A percentile compares a stretch with the other conserved stretches of the same genome.
These are phyloP conservation scores for Heterodera schachtii DNA, from an alignment of 1,140 invertebrate genomes.

Conservation along the genomic window DNA sequence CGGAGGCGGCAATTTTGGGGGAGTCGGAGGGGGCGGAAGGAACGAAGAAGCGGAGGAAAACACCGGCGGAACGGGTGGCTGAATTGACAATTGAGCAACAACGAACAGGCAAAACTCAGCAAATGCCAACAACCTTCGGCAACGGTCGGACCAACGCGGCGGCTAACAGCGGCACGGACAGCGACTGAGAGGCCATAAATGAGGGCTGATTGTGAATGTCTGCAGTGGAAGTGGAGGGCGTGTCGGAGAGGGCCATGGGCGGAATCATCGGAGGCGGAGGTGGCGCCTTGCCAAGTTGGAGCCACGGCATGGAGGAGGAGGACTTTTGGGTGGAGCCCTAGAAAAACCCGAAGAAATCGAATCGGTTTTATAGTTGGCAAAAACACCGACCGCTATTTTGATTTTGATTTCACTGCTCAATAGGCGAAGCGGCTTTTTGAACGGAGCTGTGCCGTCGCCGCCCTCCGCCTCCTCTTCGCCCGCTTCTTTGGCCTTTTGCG, in stretches of 20 bases:
- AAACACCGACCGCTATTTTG: conserved; percentile 22
- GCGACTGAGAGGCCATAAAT: not conserved
- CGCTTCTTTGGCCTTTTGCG: conserved; percentile 17
- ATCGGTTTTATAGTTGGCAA: not conserved
- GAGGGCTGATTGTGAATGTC: not conserved
- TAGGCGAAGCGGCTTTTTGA: conserved; percentile 19
- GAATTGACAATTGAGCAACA: not conserved
- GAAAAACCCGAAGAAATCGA: not conserved
- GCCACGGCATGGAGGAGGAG: not conserved
- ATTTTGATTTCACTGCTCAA: conserved; percentile 23
- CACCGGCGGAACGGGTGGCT: conserved; percentile 18
- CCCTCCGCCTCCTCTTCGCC: conserved; percentile 20
- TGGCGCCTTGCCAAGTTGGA: not conserved
- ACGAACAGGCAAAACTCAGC: not conserved
- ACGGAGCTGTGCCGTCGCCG: not conserved
- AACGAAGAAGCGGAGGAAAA: not conserved
- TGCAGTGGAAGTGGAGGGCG: not conserved
- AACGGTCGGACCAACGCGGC: not conserved
- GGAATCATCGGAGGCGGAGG: not conserved
- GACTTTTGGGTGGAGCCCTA: conserved; percentile 1
- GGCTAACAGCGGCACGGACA: not conserved
- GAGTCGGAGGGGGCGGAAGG: conserved; percentile 13
- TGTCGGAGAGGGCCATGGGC: not conserved
- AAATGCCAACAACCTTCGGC: not conserved
- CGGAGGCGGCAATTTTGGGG: conserved; percentile 2